Percentiles rank a stretch among this genome's conserved stretches.
Conservation (phyloP, 2,113 vertebrate genomes). For the Polypterus senegalus region DNA sequence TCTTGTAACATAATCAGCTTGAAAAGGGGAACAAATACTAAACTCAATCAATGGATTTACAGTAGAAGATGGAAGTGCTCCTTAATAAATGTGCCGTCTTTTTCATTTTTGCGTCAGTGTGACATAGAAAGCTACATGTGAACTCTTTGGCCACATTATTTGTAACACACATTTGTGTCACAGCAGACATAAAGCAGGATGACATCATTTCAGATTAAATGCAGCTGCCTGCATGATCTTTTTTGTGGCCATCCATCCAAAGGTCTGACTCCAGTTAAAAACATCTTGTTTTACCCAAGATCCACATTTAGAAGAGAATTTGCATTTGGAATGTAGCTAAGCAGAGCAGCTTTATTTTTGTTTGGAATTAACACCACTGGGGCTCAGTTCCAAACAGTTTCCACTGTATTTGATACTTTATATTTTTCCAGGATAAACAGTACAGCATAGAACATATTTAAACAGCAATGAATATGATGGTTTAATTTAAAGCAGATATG, state of each 20-base stretch:
- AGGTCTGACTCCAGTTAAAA: slow-evolving; percentile 32
- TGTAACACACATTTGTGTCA: background rate
- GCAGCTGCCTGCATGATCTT: slow-evolving; percentile 31
- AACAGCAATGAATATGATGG: too few relatives aligned
- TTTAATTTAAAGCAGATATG: too few relatives aligned
- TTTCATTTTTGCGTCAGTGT: slow-evolving; percentile 2
- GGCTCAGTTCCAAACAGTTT: background rate
- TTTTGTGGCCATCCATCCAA: slow-evolving; percentile 25
- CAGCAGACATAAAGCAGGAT: slow-evolving; percentile 19
- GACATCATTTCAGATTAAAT: slow-evolving; percentile 32
- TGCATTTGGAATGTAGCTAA: background rate
- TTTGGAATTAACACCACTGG: background rate
- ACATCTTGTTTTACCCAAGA: slow-evolving; percentile 18
- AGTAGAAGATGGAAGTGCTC: slow-evolving; percentile 8
- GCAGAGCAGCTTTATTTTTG: background rate
- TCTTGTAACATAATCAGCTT: too few relatives aligned
- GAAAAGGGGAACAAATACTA: background rate
- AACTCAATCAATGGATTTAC: too few relatives aligned
- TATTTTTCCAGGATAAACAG: too few relatives aligned
- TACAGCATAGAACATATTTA: too few relatives aligned
- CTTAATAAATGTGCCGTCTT: background rate
- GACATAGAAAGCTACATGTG: slow-evolving; percentile 10
- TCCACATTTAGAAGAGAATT: slow-evolving; percentile 1
- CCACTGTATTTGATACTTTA: background rate
- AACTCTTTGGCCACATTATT: background rate